Evolutionary conservation across 2,797 vertebrate genomes (phyloP).

Genomic region (Halcyon chelicuti): DNA sequence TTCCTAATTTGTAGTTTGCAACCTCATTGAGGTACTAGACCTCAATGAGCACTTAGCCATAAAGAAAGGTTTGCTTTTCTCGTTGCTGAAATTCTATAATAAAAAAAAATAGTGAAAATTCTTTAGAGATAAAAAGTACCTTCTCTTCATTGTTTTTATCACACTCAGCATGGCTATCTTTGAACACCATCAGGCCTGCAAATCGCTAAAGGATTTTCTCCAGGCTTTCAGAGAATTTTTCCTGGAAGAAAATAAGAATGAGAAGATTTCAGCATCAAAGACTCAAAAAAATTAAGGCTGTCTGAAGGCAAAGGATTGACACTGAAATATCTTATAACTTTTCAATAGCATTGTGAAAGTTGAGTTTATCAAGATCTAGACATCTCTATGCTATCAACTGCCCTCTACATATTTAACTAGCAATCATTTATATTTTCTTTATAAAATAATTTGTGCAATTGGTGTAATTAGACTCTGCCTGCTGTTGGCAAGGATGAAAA

Average conservation of each 20-base stretch:
- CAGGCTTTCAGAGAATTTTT: slow-evolving; percentile 10
- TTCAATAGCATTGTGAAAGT: background rate
- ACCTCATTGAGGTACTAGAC: slow-evolving; percentile 47
- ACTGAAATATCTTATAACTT: background rate
- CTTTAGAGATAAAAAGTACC: background rate
- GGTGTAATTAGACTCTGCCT: slow-evolving; percentile 48
- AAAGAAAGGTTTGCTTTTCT: background rate
- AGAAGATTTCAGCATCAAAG: slow-evolving; percentile 15
- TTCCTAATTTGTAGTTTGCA: slow-evolving; percentile 53
- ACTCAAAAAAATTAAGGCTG: background rate
- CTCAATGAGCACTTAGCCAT: slow-evolving; percentile 28
- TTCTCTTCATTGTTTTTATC: slow-evolving; percentile 1
- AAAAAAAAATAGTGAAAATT: background rate
- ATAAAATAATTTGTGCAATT: background rate
- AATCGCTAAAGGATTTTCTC: slow-evolving; percentile 41
- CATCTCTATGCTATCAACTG: background rate
- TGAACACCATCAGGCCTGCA: background rate
- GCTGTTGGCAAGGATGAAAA: slow-evolving; percentile 69
- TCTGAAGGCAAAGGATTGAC: background rate
- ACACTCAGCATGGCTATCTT: background rate
- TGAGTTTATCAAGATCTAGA: slow-evolving; percentile 31
- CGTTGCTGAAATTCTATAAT: background rate
- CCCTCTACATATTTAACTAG: background rate
- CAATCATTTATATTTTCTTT: background rate
- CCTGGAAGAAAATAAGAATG: background rate